A percentile compares a stretch with the other conserved stretches of the same genome.
Evolutionary conservation across 2,113 vertebrate species (phyloP).

Genomic region (Felis chaus): DNA sequence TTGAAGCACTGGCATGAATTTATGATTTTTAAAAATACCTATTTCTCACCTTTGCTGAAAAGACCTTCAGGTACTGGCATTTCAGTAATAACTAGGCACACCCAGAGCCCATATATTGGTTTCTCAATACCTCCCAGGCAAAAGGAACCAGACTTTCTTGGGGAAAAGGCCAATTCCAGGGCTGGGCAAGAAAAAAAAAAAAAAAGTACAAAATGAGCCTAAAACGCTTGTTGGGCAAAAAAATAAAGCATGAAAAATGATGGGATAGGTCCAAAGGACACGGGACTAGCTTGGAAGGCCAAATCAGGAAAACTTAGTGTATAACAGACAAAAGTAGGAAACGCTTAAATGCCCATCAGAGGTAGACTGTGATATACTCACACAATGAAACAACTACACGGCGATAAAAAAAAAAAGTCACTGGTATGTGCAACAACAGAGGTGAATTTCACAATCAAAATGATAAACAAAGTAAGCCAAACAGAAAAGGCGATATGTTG

Average conservation of each 20-base stretch:
- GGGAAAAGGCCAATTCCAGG: background rate
- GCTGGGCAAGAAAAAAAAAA: background rate
- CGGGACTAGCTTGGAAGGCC: background rate
- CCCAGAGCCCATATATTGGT: background rate
- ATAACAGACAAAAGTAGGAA: background rate
- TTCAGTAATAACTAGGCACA: background rate
- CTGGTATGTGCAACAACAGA: too few species aligned
- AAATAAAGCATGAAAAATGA: background rate
- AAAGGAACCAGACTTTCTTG: background rate
- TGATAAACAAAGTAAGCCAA: background rate
- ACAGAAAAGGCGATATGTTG: background rate
- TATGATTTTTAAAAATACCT: background rate
- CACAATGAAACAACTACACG: background rate
- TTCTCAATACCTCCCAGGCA: background rate
- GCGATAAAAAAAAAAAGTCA: background rate
- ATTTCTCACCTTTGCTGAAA: background rate
- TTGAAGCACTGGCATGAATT: background rate
- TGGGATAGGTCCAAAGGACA: background rate
- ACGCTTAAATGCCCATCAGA: background rate
- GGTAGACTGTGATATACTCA: background rate
- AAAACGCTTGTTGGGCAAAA: background rate
- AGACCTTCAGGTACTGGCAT: background rate
- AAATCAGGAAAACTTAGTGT: background rate
- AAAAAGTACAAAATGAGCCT: background rate
- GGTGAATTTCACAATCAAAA: background rate